phyloP scores from a whole-genome alignment of 2,888 invertebrate species.

The Onthophagus sagittarius region DNA sequence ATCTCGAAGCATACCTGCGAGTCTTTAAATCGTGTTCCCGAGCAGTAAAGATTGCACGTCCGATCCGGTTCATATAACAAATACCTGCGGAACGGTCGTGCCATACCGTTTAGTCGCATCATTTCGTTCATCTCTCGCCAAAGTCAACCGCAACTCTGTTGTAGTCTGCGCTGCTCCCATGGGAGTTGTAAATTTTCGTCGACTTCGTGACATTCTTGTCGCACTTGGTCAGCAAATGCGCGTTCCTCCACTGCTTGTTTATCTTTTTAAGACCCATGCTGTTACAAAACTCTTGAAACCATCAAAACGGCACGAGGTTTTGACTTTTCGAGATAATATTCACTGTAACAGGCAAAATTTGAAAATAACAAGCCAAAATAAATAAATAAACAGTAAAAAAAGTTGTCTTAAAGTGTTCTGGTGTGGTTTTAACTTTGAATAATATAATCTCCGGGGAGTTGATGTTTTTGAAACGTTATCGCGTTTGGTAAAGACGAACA shows the following conservation, averaged over 20 bases:
- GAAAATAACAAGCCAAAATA: neutral
- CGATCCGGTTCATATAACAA: neutral
- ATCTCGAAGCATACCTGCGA: neutral
- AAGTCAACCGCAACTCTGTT: neutral
- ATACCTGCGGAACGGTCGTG: neutral
- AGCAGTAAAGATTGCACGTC: neutral
- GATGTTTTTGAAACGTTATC: neutral
- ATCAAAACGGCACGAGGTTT: neutral
- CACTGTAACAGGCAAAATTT: too few species aligned
- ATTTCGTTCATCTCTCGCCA: neutral
- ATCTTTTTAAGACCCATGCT: neutral
- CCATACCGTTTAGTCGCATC: neutral
- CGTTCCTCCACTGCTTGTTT: neutral
- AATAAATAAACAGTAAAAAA: neutral
- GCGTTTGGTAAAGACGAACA: neutral
- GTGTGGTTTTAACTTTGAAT: too few species aligned
- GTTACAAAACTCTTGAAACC: too few species aligned
- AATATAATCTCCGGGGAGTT: too few species aligned
- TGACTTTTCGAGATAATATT: too few species aligned
- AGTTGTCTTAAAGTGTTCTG: too few species aligned
- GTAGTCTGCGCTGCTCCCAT: neutral
- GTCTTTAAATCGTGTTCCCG: neutral
- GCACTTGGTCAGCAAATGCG: neutral
- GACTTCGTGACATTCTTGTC: neutral
- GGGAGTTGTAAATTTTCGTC: neutral